A percentile compares a stretch with the other conserved stretches of the same genome.
Conservation (phyloP, 2,113 vertebrate species). For the Pleuronectes platessa region DNA sequence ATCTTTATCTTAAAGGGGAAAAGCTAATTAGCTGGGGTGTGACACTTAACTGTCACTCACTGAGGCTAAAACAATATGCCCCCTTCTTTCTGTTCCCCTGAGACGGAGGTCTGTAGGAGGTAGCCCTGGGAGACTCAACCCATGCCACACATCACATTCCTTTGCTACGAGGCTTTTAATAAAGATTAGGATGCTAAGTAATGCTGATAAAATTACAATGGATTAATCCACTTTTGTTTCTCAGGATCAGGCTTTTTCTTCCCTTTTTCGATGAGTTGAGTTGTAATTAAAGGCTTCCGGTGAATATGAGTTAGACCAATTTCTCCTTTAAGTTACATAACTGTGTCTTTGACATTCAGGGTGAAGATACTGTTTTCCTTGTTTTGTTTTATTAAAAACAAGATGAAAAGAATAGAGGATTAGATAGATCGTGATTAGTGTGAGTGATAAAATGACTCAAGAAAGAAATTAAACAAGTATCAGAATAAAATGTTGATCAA, state of each 20-base stretch:
- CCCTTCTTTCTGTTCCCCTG: slow-evolving; percentile 30
- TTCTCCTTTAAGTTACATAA: not conserved
- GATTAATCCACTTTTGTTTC: slow-evolving; percentile 47
- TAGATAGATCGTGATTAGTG: not conserved
- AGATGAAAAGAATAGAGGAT: not conserved
- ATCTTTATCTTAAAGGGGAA: slow-evolving; percentile 66
- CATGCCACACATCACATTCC: slow-evolving; percentile 14
- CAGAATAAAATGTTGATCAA: not conserved
- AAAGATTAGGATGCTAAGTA: slow-evolving; percentile 35
- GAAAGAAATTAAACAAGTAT: not conserved
- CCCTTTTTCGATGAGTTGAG: not conserved
- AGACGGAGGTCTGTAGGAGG: slow-evolving; percentile 43
- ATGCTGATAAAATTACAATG: slow-evolving; percentile 20
- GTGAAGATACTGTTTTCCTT: slow-evolving; percentile 9
- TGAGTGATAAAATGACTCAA: not conserved
- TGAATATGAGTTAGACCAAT: not conserved
- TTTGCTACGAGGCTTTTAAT: slow-evolving; percentile 28
- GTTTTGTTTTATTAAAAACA: slow-evolving; percentile 1
- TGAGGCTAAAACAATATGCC: slow-evolving; percentile 64
- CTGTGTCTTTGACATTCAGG: not conserved
- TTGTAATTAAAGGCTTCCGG: slow-evolving; percentile 29
- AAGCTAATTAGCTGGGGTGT: slow-evolving; percentile 74
- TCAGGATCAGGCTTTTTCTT: slow-evolving; percentile 18
- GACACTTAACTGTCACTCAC: slow-evolving; percentile 73
- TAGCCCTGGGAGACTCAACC: slow-evolving; percentile 48